Conservation (phyloP, 23 tunicate species). For the Corella eumyota region DNA sequence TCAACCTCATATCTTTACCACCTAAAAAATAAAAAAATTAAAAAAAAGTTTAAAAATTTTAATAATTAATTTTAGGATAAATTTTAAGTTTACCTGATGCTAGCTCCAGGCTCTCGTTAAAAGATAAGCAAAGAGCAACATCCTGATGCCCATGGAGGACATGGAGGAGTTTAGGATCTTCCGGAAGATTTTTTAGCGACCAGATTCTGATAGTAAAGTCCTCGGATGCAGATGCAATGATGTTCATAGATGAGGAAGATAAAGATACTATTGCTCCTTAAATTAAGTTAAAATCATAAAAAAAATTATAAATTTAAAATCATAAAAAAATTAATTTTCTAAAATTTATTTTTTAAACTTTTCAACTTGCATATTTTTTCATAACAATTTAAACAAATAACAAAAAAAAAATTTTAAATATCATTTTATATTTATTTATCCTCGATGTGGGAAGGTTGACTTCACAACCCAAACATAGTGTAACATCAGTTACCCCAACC, state of each 20-base stretch:
- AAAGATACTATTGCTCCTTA: constrained; percentile 1
- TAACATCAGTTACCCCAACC: no score
- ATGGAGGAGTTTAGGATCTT: neutral
- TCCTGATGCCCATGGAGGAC: constrained; percentile 11
- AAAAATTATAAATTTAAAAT: no score
- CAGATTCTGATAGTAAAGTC: constrained; percentile 18
- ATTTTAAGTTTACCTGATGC: constrained; percentile 28
- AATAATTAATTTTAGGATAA: no score
- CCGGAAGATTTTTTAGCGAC: constrained; percentile 1
- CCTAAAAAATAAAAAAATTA: constrained; percentile 9
- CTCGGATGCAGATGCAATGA: constrained; percentile 25
- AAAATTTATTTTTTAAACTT: neutral
- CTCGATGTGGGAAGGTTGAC: no score
- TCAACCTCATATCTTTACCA: neutral
- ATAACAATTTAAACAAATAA: neutral
- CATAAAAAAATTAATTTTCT: neutral
- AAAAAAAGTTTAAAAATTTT: neutral
- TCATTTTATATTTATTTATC: no score
- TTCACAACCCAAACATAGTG: no score
- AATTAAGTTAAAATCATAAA: no score
- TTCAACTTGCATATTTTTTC: neutral
- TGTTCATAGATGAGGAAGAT: neutral
- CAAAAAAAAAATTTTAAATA: neutral
- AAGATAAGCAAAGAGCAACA: constrained; percentile 15
- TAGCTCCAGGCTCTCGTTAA: constrained; percentile 16